Evolutionary conservation across 1,140 invertebrate genomes (phyloP).

Genomic region (Drosophila baimaii): DNA sequence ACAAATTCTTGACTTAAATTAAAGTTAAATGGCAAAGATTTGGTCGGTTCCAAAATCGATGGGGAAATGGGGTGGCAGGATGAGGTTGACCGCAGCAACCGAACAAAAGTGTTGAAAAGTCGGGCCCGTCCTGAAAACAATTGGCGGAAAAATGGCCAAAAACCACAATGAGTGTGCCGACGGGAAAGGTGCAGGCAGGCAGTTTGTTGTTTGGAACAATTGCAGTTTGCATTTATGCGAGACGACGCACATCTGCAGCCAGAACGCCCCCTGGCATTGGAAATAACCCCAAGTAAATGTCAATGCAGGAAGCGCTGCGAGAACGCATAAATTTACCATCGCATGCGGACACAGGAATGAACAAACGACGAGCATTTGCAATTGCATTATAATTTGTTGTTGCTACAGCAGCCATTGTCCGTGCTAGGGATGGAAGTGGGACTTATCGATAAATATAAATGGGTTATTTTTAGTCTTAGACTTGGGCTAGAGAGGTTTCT

Average conservation of each 20-base stretch:
- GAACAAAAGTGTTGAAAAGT: conserved; percentile 60
- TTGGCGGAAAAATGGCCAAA: conserved; percentile 60
- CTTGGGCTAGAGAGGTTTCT: not conserved
- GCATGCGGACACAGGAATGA: conserved; percentile 6
- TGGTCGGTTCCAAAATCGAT: conserved; percentile 3
- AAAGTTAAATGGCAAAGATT: not conserved
- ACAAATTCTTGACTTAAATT: conserved; percentile 7
- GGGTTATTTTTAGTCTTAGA: not conserved
- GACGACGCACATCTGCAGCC: conserved; percentile 38
- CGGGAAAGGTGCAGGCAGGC: conserved; percentile 26
- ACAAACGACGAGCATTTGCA: conserved; percentile 55
- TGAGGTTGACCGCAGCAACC: conserved; percentile 41
- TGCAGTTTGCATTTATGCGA: conserved; percentile 63
- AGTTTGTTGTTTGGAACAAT: conserved; percentile 32
- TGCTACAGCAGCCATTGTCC: conserved; percentile 27
- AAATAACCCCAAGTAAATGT: conserved; percentile 79
- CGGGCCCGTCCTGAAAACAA: conserved; percentile 49
- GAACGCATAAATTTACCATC: conserved; percentile 63
- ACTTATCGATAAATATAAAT: not conserved
- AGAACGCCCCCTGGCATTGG: conserved; percentile 41
- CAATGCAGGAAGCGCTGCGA: conserved; percentile 71
- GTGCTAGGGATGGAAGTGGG: not conserved
- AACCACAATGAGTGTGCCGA: conserved; percentile 27
- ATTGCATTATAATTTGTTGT: conserved; percentile 79
- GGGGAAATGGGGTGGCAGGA: conserved; percentile 20